Evolutionary conservation across 2,888 invertebrate species (phyloP).

Genomic region (Philaethria dido): DNA sequence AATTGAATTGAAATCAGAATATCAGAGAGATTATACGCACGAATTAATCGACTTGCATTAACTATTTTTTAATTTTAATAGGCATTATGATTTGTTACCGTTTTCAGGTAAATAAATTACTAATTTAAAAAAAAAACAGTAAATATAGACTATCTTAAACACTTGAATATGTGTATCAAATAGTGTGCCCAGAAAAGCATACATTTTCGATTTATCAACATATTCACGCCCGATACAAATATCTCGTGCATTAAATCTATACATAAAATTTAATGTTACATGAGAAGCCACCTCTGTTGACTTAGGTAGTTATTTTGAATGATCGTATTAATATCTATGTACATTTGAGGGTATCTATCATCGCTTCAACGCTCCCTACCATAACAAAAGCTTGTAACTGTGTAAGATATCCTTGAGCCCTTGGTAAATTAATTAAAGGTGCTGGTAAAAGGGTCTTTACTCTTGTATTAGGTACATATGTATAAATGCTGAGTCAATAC

Average conservation of each 20-base stretch:
- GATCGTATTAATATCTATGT: conserved; percentile 1
- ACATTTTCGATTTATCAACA: no score
- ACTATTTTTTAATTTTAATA: no score
- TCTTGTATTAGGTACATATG: not conserved
- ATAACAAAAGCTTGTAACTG: conserved; percentile 21
- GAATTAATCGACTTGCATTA: no score
- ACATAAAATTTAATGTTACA: not conserved
- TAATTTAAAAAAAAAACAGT: no score
- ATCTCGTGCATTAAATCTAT: not conserved
- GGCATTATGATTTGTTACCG: no score
- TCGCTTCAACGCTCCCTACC: not conserved
- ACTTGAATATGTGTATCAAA: no score
- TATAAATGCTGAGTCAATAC: not conserved
- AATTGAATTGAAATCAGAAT: no score
- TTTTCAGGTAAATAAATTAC: no score
- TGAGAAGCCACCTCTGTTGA: conserved; percentile 4
- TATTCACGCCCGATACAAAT: no score
- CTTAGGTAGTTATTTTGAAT: conserved; percentile 7
- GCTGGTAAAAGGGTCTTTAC: conserved; percentile 1
- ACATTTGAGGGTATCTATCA: conserved; percentile 11
- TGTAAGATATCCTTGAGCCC: conserved; percentile 15
- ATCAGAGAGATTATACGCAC: no score
- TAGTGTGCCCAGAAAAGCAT: no score
- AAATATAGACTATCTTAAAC: no score
- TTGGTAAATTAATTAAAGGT: conserved; percentile 24